These are phyloP conservation scores for Equus przewalskii DNA, from an alignment of 2,113 vertebrate species.

Conservation along the genomic window DNA sequence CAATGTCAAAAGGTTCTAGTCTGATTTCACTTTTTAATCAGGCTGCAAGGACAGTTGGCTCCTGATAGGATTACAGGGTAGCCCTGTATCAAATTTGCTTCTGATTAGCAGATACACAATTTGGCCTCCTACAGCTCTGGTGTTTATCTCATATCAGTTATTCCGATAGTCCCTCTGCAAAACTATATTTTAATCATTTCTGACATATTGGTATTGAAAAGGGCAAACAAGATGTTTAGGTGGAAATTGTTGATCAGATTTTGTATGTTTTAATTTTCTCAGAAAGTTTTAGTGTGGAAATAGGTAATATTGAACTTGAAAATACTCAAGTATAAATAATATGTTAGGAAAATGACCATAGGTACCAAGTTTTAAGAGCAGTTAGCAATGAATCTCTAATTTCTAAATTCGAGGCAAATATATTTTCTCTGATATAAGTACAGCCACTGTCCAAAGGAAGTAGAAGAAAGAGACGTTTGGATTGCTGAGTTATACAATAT, in stretches of 20 bases:
- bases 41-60: background rate
- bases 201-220: background rate
- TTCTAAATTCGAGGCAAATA: background rate
- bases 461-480: background rate
- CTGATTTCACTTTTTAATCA: constrained; percentile 64
- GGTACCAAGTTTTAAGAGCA: background rate
- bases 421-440: background rate
- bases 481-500: background rate
- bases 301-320: constrained; percentile 6
- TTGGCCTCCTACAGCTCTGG: background rate
- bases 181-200: background rate
- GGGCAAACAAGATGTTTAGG: background rate
- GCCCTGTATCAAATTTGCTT: constrained; percentile 51
- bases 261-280: constrained; percentile 13
- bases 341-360: background rate
- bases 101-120: background rate
- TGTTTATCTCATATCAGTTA: constrained; percentile 37
- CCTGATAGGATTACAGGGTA: background rate
- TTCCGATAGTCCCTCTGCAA: background rate
- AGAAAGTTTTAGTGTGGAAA: background rate
- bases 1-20: background rate
- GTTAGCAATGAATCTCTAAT: background rate
- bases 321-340: background rate
- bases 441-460: background rate
- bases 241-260: background rate